Percentiles rank a stretch among this genome's conserved stretches.
Conservation (phyloP, 2,797 vertebrate species). For the Eleutherodactylus coqui region DNA sequence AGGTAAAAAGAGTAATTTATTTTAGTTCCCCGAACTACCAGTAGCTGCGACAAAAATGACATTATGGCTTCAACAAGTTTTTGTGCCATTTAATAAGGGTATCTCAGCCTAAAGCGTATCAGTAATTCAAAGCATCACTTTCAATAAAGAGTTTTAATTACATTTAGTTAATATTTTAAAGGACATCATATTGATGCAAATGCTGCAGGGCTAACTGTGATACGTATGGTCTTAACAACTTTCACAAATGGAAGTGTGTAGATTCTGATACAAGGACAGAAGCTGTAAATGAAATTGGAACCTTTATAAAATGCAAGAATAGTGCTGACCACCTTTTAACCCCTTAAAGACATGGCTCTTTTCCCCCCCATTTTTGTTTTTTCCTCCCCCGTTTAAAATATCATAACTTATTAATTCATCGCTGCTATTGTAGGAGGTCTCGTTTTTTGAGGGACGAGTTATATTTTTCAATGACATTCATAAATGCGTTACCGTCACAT, state of each 20-base stretch:
- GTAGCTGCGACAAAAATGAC: background rate
- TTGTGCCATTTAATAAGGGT: constrained; percentile 54
- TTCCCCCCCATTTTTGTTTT: too few relatives aligned
- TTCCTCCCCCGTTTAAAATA: too few relatives aligned
- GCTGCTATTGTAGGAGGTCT: too few relatives aligned
- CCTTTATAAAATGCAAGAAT: too few relatives aligned
- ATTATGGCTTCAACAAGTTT: constrained; percentile 54
- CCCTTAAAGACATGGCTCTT: too few relatives aligned
- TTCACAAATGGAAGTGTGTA: constrained; percentile 52
- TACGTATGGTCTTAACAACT: constrained; percentile 51
- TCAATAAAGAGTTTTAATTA: constrained; percentile 62
- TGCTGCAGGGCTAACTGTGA: constrained; percentile 49
- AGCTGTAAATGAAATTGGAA: constrained; percentile 55
- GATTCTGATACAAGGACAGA: constrained; percentile 44
- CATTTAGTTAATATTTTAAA: constrained; percentile 63
- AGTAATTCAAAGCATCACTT: constrained; percentile 58
- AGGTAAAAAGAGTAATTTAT: constrained; percentile 22
- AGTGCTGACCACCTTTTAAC: too few relatives aligned
- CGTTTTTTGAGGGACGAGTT: too few relatives aligned
- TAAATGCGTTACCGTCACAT: too few relatives aligned
- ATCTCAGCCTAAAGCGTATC: constrained; percentile 45
- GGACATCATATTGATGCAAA: constrained; percentile 58
- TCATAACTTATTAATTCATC: too few relatives aligned
- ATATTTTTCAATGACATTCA: too few relatives aligned
- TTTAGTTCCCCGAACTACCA: constrained; percentile 17